These are phyloP conservation scores for Strigamia maritima DNA, from an alignment of 2,888 invertebrate species.

Conservation along the genomic window DNA sequence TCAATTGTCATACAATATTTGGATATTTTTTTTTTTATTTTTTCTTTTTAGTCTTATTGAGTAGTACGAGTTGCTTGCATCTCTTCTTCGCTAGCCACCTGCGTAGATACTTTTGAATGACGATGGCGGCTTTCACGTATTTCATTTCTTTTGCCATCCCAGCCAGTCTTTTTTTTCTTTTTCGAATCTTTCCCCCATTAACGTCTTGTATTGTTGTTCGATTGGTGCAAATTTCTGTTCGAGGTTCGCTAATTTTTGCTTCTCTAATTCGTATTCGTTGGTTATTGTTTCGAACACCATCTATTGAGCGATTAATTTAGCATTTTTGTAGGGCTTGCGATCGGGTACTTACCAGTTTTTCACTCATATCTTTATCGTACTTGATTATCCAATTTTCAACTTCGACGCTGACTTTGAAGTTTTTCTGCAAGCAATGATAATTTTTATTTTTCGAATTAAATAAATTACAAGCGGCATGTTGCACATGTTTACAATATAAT, in stretches of 20 bases:
- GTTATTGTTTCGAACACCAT: background rate
- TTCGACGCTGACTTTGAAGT: conserved; percentile 34
- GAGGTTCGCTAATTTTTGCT: background rate
- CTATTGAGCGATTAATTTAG: background rate
- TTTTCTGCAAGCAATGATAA: conserved; percentile 35
- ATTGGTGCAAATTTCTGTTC: background rate
- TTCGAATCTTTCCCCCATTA: background rate
- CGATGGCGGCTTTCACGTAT: background rate
- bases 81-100: background rate
- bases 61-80: too few relatives aligned
- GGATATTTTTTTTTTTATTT: too few relatives aligned
- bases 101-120: background rate
- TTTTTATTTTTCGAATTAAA: background rate
- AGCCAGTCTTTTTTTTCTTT: background rate
- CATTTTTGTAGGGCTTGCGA: too few relatives aligned
- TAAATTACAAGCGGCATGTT: background rate
- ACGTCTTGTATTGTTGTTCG: background rate
- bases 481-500: too few relatives aligned
- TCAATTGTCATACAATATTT: too few relatives aligned
- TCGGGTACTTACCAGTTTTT: conserved; percentile 22
- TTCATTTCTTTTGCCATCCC: background rate
- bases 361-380: conserved; percentile 32
- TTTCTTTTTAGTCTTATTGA: too few relatives aligned
- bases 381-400: conserved; percentile 37
- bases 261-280: background rate